These are phyloP conservation scores for Cercopithecus hamlyni DNA, from an alignment of 2,797 vertebrate genomes.

Conservation along the genomic window DNA sequence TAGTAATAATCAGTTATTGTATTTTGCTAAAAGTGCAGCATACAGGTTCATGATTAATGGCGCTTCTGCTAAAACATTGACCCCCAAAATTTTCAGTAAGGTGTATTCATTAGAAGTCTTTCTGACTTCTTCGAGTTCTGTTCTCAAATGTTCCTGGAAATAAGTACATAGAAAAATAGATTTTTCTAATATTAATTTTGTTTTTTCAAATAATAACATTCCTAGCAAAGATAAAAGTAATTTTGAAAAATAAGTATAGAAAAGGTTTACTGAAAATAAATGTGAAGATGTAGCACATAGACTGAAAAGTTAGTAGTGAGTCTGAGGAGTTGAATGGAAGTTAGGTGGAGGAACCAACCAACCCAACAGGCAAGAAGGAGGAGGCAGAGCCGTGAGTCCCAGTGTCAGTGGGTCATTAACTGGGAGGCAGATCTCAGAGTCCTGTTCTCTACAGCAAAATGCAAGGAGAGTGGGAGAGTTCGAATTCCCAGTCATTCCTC, in stretches of 20 bases:
- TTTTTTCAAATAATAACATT: neutral
- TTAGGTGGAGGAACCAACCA: neutral
- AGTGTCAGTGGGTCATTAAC: neutral
- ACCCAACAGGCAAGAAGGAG: rapidly evolving
- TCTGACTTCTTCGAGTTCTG: neutral
- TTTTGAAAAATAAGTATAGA: neutral
- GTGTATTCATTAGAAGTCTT: neutral
- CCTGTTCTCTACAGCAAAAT: neutral
- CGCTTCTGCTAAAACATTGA: neutral
- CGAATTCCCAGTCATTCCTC: neutral
- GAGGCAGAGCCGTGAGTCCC: too few relatives aligned
- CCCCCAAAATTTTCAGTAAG: neutral
- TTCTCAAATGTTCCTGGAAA: neutral
- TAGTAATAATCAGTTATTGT: neutral
- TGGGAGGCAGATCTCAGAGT: rapidly evolving
- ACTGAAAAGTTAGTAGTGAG: neutral
- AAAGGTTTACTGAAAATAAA: neutral
- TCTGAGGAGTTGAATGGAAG: rapidly evolving
- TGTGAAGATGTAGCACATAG: rapidly evolving
- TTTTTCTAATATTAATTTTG: neutral
- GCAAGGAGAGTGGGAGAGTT: neutral
- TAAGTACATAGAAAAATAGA: neutral
- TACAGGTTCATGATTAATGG: neutral
- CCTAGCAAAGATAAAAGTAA: neutral
- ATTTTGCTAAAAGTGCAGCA: neutral